Percentiles rank a stretch among this genome's conserved stretches.
These are phyloP conservation scores for Premnoplex brunnescens DNA, from an alignment of 2,797 vertebrate genomes.

Conservation along the genomic window DNA sequence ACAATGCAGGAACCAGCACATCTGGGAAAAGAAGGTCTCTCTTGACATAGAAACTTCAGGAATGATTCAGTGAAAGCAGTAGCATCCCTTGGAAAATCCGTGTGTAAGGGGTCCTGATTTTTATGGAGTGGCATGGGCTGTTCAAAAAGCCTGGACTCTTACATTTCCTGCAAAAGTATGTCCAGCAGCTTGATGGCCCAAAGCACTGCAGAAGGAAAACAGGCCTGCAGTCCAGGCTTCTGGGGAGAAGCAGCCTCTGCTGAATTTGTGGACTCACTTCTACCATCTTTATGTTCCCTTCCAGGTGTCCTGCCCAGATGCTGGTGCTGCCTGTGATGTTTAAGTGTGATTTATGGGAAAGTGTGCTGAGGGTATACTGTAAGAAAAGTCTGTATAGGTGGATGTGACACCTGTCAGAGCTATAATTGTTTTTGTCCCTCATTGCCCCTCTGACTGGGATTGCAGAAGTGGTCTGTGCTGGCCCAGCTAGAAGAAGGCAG, in stretches of 20 bases:
- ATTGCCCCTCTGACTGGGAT: background rate
- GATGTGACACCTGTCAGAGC: background rate
- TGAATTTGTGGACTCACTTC: background rate
- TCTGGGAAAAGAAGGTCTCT: background rate
- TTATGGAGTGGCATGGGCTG: fast-evolving
- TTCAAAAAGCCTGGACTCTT: background rate
- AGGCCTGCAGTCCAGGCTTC: background rate
- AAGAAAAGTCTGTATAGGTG: background rate
- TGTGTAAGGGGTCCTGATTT: background rate
- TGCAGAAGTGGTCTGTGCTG: background rate
- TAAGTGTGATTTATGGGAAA: background rate
- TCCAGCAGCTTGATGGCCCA: background rate
- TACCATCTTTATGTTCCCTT: background rate
- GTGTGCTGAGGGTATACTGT: background rate
- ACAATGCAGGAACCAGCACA: background rate
- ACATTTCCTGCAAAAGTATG: background rate
- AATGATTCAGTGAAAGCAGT: background rate
- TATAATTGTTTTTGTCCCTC: background rate
- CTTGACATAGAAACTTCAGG: background rate
- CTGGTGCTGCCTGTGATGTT: background rate
- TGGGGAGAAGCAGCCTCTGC: background rate
- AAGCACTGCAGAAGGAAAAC: background rate
- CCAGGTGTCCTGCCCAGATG: background rate
- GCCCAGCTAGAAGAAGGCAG: background rate
- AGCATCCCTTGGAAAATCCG: background rate